Evolutionary conservation across 1,140 invertebrate genomes (phyloP), one percentile per base, ranked within the genome.

Genomic region (Lepidurus apus): DNA sequence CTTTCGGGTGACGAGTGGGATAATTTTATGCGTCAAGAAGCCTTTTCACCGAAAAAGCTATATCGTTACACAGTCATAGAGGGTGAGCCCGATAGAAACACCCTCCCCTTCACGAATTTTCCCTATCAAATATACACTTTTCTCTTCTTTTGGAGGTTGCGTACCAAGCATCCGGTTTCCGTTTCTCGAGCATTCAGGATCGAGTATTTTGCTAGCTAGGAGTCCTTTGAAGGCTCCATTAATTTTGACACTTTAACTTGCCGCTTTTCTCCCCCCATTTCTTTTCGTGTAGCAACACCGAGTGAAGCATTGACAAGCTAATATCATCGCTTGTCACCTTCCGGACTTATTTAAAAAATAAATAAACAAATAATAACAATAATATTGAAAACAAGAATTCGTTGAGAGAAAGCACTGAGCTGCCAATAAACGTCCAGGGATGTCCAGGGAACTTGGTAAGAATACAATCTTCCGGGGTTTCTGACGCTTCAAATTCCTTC

Each of bases 151-250:
- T 65, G 17, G 53, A 65, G 17, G 53, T 65, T 47, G 53, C 53
- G 53, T 21, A 65, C 13, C 53, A 9, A 65, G 21, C 53, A 65
- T 65, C 53, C 53, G 53, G 53, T 65, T 65, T 65, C 53, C 53
- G 53, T 65, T 65, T 65, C 53, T 65, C 53, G 53, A 65, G 53
- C 6, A 65, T 65, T 65, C 53, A 65, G 21, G 21, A 65, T 10
- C 45, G 45, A 34, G 34, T 34, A 34, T 34, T 34, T 34, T 34
- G 34, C 3, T 34, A 34, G 10, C 45, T 11, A 47, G 45, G 45
- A 47, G 53, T 65, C 53, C 21, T 65, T 65, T 65, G 53, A 65
- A 65, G 21, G 53, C 53, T 65, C 53, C 53, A 65, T 65, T 65
- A 65, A 65, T 65, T 65, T 65, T 21, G 45, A 17, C 17, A 10